These are phyloP conservation scores for Drosophila neutralis DNA, from an alignment of 2,888 invertebrate genomes.

Conservation along the genomic window DNA sequence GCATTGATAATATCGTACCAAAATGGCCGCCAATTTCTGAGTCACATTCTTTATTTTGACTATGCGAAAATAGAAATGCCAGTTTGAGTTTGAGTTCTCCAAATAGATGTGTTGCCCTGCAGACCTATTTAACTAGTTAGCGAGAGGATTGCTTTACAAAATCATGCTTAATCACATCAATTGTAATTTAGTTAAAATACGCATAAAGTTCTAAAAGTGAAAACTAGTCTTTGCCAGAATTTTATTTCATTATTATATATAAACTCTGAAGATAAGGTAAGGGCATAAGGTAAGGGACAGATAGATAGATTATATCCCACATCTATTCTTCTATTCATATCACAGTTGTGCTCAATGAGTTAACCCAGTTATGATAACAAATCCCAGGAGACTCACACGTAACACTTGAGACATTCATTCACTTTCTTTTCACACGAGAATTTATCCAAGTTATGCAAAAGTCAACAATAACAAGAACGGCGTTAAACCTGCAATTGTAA, in stretches of 20 bases:
- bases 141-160: background rate
- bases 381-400: background rate
- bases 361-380: slow-evolving; percentile 17
- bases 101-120: background rate
- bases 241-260: background rate
- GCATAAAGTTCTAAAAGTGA: background rate
- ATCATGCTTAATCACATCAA: background rate
- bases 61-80: slow-evolving; percentile 29
- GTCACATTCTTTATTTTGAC: slow-evolving; percentile 25
- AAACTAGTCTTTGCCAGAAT: background rate
- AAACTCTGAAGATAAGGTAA: no score
- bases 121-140: background rate
- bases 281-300: background rate
- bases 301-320: background rate
- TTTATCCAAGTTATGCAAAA: slow-evolving; percentile 50
- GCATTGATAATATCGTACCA: slow-evolving; percentile 66
- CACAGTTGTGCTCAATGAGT: background rate
- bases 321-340: background rate
- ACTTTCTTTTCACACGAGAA: slow-evolving; percentile 56
- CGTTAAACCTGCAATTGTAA: slow-evolving; percentile 75
- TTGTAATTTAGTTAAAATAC: background rate
- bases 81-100: background rate
- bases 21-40: slow-evolving; percentile 62
- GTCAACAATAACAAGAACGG: slow-evolving; percentile 60
- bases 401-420: slow-evolving; percentile 32